Percentiles rank a stretch among this genome's conserved stretches.
These are phyloP conservation scores for Tychaedon coryphoeus DNA, from an alignment of 2,113 vertebrate species.

Conservation along the genomic window DNA sequence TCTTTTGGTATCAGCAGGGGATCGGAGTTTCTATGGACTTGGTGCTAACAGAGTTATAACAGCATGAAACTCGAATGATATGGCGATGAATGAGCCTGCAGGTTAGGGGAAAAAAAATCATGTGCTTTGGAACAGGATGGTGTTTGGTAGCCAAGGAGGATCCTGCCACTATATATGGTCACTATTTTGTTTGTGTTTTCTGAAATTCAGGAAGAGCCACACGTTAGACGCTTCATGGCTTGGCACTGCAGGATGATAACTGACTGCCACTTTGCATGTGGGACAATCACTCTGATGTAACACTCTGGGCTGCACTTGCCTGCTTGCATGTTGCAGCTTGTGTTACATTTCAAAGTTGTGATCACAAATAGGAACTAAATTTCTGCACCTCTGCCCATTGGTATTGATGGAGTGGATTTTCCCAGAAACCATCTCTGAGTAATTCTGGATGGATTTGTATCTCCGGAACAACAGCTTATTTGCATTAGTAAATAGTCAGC, in stretches of 20 bases:
- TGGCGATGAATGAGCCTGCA: neutral
- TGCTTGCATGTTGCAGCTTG: neutral
- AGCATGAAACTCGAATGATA: neutral
- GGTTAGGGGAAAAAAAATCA: neutral
- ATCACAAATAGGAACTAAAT: neutral
- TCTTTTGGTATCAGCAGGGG: neutral
- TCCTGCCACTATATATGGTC: neutral
- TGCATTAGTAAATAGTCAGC: neutral
- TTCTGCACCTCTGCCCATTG: neutral
- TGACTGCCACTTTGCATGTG: neutral
- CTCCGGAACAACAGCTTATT: neutral
- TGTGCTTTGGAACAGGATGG: neutral
- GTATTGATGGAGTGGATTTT: neutral
- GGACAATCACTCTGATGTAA: neutral
- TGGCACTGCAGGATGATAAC: neutral
- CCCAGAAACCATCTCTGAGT: neutral
- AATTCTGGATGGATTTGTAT: neutral
- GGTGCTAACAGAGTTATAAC: slow-evolving; percentile 47
- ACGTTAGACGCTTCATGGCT: neutral
- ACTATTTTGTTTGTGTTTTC: neutral
- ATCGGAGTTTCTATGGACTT: neutral
- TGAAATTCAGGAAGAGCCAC: slow-evolving; percentile 15
- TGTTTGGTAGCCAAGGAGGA: slow-evolving; percentile 1
- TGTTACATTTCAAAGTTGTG: neutral
- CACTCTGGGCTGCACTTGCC: neutral